These are phyloP conservation scores for Geococcyx californianus DNA, from an alignment of 2,113 vertebrate species.

Conservation along the genomic window DNA sequence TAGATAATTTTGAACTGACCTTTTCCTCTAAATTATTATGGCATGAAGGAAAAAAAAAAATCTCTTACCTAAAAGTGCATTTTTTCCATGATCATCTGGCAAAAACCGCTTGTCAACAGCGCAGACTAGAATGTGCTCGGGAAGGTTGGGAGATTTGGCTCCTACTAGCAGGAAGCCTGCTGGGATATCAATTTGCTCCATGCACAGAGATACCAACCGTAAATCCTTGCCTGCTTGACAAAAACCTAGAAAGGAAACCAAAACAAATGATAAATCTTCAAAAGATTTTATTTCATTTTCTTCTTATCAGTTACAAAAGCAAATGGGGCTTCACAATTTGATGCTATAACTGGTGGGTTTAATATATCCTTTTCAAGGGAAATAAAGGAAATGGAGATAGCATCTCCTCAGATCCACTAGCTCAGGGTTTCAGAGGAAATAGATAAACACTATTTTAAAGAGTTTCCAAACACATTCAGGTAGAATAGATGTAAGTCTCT, in stretches of 20 bases:
- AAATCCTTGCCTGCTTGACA: slow-evolving; percentile 99
- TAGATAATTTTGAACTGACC: neutral
- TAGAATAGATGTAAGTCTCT: neutral
- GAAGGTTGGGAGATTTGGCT: slow-evolving; percentile 93
- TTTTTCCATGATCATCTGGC: slow-evolving; percentile 97
- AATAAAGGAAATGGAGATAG: neutral
- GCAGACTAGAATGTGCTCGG: slow-evolving; percentile 96
- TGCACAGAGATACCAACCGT: slow-evolving; percentile 91
- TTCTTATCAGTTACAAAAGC: neutral
- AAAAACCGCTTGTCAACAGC: slow-evolving; percentile 96
- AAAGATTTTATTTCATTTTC: neutral
- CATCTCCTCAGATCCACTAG: neutral
- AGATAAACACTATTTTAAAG: neutral
- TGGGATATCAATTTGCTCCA: slow-evolving; percentile 90
- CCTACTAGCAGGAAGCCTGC: slow-evolving; percentile 95
- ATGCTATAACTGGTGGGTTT: neutral
- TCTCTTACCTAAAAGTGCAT: slow-evolving; percentile 99
- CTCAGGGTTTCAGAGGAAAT: neutral
- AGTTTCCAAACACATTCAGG: neutral
- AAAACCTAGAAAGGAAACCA: slow-evolving; percentile 83
- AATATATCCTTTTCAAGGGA: neutral
- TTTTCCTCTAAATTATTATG: neutral
- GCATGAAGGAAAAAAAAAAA: neutral
- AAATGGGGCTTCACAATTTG: neutral
- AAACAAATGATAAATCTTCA: neutral